Evolutionary conservation across 2,888 invertebrate species (phyloP).

Genomic region (Drosophila siamana): DNA sequence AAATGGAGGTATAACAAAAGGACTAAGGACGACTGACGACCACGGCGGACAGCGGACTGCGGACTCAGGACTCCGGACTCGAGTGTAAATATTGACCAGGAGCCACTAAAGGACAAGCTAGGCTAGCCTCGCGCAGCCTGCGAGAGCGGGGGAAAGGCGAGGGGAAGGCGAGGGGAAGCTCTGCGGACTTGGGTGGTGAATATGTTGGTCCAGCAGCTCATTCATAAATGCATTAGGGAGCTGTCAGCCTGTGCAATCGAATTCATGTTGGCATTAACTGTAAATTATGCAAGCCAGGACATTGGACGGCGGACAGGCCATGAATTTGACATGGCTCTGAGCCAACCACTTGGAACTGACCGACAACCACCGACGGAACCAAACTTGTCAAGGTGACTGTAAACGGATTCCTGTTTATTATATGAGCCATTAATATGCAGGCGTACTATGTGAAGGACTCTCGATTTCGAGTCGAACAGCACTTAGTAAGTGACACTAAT

Average conservation of each 20-base stretch:
- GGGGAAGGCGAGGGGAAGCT: not conserved
- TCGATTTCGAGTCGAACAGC: constrained; percentile 17
- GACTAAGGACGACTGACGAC: constrained; percentile 13
- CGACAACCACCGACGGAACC: constrained; percentile 36
- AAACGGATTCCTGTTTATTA: constrained; percentile 71
- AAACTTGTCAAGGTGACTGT: constrained; percentile 70
- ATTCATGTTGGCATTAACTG: constrained; percentile 74
- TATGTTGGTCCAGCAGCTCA: constrained; percentile 51
- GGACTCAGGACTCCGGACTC: constrained; percentile 9
- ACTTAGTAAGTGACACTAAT: constrained; percentile 53
- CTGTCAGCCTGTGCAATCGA: constrained; percentile 65
- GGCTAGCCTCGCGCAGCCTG: not conserved
- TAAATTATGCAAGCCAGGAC: constrained; percentile 70
- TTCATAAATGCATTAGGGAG: constrained; percentile 76
- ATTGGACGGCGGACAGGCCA: constrained; percentile 36
- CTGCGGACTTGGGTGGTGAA: not conserved
- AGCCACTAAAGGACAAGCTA: constrained; percentile 4
- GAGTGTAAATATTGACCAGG: constrained; percentile 60
- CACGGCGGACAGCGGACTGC: too few species aligned
- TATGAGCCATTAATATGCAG: constrained; percentile 69
- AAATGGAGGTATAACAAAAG: constrained; percentile 48
- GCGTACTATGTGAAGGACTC: constrained; percentile 39
- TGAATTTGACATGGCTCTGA: constrained; percentile 67
- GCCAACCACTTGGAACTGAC: constrained; percentile 66
- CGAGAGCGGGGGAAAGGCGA: not conserved